Evolutionary conservation across 2,797 vertebrate genomes (phyloP).

Genomic region (Champsocephalus gunnari): DNA sequence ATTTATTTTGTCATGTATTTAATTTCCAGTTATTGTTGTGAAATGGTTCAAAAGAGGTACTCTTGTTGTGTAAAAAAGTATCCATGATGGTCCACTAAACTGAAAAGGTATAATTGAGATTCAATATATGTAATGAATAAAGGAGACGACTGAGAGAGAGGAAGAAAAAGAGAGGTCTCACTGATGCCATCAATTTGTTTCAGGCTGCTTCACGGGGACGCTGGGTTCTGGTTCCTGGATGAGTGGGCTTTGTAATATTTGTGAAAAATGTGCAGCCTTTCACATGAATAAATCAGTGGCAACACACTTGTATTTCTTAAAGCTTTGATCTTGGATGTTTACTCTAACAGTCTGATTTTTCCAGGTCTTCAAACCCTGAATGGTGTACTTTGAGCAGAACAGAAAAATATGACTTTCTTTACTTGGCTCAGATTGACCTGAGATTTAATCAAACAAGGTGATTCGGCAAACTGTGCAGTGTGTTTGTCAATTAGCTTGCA

Average conservation of each 20-base stretch:
- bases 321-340: slow-evolving; percentile 47
- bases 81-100: not conserved
- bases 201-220: slow-evolving; percentile 14
- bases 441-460: slow-evolving; percentile 17
- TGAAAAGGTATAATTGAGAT: not conserved
- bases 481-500: slow-evolving; percentile 14
- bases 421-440: not conserved
- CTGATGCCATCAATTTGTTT: slow-evolving; percentile 48
- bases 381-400: slow-evolving; percentile 19
- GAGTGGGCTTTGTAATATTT: slow-evolving; percentile 49
- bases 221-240: slow-evolving; percentile 2
- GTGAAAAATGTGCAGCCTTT: slow-evolving; percentile 52
- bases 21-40: not conserved
- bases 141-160: slow-evolving; percentile 11
- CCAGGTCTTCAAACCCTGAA: slow-evolving; percentile 19
- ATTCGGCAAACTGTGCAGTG: slow-evolving; percentile 3
- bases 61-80: not conserved
- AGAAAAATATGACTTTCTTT: slow-evolving; percentile 4
- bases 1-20: not conserved
- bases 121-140: slow-evolving; percentile 1
- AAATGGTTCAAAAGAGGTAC: not conserved
- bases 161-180: slow-evolving; percentile 18
- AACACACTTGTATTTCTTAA: slow-evolving; percentile 36
- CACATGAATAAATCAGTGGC: slow-evolving; percentile 27
- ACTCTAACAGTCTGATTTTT: slow-evolving; percentile 17